These are phyloP conservation scores for Lemur catta DNA, from an alignment of 2,797 vertebrate genomes.

Conservation along the genomic window DNA sequence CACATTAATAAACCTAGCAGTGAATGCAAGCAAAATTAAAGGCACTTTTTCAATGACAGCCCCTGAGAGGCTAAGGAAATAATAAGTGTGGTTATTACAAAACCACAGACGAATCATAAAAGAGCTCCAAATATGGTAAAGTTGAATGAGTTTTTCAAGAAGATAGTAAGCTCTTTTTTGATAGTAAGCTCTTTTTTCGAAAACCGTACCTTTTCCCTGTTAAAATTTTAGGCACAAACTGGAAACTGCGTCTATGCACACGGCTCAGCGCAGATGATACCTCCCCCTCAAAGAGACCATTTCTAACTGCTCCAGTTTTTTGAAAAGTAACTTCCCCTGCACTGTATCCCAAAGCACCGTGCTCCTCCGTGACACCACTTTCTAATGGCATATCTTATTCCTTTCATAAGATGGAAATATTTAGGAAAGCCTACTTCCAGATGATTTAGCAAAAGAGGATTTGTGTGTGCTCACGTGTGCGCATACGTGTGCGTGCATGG, in stretches of 20 bases:
- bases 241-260: accelerated
- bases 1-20: not conserved
- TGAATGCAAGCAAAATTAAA: conserved; percentile 16
- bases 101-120: conserved; percentile 36
- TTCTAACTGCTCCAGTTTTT: not conserved
- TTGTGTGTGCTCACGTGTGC: not conserved
- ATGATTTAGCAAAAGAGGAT: not conserved
- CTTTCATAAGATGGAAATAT: not conserved
- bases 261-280: not conserved
- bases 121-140: conserved; percentile 46
- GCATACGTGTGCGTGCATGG: accelerated
- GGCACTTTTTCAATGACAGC: conserved; percentile 47
- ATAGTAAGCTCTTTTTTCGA: not conserved
- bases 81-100: conserved; percentile 33
- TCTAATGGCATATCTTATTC: not conserved
- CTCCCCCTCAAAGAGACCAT: not conserved
- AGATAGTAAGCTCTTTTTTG: not conserved
- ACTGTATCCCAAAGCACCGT: too few relatives aligned
- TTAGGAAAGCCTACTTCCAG: not conserved
- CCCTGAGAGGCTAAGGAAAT: conserved; percentile 40
- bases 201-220: not conserved
- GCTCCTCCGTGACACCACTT: not conserved
- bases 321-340: not conserved
- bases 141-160: not conserved
- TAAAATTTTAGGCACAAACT: not conserved